Evolutionary conservation across 2,113 vertebrate species (phyloP).

Genomic region (Neogobius melanostomus): DNA sequence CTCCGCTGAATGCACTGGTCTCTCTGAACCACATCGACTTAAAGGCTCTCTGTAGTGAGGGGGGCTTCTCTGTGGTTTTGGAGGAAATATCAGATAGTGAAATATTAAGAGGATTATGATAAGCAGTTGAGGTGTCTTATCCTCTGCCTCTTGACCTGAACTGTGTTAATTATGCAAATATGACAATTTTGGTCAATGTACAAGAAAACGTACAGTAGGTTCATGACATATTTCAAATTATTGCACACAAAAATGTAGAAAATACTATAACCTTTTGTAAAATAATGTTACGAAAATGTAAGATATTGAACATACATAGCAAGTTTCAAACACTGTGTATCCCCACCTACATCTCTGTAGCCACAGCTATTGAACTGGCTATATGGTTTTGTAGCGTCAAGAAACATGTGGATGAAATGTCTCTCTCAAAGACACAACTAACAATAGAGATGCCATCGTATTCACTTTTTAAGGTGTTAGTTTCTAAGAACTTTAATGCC

Average conservation of each 20-base stretch:
- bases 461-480: too few species aligned
- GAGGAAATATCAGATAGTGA: conserved; percentile 58
- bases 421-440: too few species aligned
- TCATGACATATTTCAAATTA: not conserved
- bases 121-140: conserved; percentile 27
- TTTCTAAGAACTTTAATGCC: too few species aligned
- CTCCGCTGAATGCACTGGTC: conserved; percentile 63
- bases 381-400: too few species aligned
- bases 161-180: not conserved
- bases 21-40: conserved; percentile 54
- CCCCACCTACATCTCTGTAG: too few species aligned
- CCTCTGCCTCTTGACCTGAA: not conserved
- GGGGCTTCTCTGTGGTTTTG: conserved; percentile 61
- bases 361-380: too few species aligned
- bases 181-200: not conserved
- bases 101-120: conserved; percentile 59
- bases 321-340: too few species aligned
- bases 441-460: too few species aligned
- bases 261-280: not conserved
- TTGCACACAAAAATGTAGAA: not conserved
- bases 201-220: not conserved
- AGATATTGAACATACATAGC: too few species aligned
- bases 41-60: conserved; percentile 66
- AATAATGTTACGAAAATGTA: too few species aligned
- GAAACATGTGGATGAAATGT: too few species aligned